Base-by-base conservation (phyloP, 1,140 invertebrate genomes). In the Ceratosolen solmsi region DNA sequence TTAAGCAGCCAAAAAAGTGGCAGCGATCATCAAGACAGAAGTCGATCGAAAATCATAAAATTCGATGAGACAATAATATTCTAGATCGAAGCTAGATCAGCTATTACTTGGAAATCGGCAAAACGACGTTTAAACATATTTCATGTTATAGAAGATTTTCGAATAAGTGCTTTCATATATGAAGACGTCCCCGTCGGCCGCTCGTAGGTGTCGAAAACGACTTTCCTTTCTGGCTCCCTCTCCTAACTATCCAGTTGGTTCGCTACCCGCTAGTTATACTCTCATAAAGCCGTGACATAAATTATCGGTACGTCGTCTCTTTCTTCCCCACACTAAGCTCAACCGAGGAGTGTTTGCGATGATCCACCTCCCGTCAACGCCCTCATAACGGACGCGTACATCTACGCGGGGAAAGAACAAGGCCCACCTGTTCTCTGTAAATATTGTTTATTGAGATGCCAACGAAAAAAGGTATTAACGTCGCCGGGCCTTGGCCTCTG, bases 351-450 rank as follows among this genome's bases (percentile, higher is more conserved):
- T 90, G 89, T 90, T 89, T 89, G 89, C 89, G 84, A 88, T 91
- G 88, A 87, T 88, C 89, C 89, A 89, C 89, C 89, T 90, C 89
- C 90, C 90, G 87, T 91, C 90, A 88, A 90, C 90, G 90, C 90
- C 89, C 89, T 89, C 87, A 79, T 82, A n/a, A 33, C 20, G 49
- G 49, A 65, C 38, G 36, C 36, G 36, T 8, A 25, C 22, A 22
- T 1, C 27, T 5, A 63, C 5, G 27, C 11, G 60, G 25, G 78
- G 80, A 76, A n/a, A 49, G 65, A 41, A 11, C 38, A 22, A 46
- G 46, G 82, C 82, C 73, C 84, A 87, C 83, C 83, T 87, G 86
- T 82, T 82, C 84, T 86, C 84, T 84, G 86, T 85, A 89, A 89
- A 89, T 87, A 89, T 90, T 88, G 88, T 89, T 89, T 89, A 90